A percentile compares a stretch with the other conserved stretches of the same genome.
Evolutionary conservation across 2,113 vertebrate species (phyloP).

Genomic region (Tragelaphus imberbis): DNA sequence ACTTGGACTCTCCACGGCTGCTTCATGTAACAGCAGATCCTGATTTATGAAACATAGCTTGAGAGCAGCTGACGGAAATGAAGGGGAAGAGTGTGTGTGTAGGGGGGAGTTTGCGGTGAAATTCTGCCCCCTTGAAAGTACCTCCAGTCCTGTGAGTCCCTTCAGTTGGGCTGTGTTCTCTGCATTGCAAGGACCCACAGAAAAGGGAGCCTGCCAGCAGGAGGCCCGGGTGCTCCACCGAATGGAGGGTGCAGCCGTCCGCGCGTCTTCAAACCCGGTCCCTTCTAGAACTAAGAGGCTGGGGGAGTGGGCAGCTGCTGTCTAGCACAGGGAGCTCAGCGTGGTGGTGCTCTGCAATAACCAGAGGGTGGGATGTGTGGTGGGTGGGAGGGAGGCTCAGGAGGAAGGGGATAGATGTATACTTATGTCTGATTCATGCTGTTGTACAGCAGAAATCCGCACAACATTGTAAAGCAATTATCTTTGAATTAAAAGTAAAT

Average conservation of each 20-base stretch:
- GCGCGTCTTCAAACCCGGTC: fast-evolving
- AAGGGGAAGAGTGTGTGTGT: not conserved
- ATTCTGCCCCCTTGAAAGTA: not conserved
- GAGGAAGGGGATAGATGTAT: not conserved
- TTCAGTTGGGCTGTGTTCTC: not conserved
- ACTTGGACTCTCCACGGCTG: not conserved
- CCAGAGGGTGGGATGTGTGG: not conserved
- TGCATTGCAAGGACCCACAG: not conserved
- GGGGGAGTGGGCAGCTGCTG: not conserved
- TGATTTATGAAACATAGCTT: not conserved
- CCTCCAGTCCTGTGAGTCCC: not conserved
- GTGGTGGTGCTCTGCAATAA: not conserved
- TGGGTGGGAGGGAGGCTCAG: not conserved
- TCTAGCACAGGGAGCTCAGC: not conserved
- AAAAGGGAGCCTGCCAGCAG: not conserved
- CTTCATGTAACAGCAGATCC: not conserved
- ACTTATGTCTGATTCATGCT: not conserved
- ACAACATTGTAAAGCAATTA: not conserved
- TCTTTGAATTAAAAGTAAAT: not conserved
- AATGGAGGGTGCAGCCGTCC: not conserved
- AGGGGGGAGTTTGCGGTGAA: not conserved
- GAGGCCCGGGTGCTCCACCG: not conserved
- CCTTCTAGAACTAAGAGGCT: not conserved
- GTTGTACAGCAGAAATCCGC: not conserved
- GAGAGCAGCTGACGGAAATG: not conserved